These are phyloP conservation scores for Cryptophagus acutangulus DNA, from an alignment of 2,888 invertebrate species.

Conservation along the genomic window DNA sequence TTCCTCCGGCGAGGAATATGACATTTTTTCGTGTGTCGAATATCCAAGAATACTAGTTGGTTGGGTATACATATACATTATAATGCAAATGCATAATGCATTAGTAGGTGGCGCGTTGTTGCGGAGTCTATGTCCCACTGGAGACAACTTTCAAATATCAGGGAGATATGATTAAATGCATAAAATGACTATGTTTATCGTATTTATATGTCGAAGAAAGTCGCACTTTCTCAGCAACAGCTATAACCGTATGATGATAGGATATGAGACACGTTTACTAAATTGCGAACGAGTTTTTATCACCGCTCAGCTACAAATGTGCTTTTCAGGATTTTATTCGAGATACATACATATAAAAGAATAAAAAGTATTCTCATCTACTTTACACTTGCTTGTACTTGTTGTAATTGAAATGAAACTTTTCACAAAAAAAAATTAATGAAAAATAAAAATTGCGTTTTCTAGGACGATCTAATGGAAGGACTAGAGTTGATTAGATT, in stretches of 20 bases:
- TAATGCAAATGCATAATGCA: conserved; percentile 30
- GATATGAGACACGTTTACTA: too few relatives aligned
- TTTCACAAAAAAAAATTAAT: too few relatives aligned
- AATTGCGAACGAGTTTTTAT: too few relatives aligned
- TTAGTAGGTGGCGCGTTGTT: conserved; percentile 21
- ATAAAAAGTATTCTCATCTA: too few relatives aligned
- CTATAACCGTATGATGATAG: conserved; percentile 1
- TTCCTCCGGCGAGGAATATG: conserved; percentile 29
- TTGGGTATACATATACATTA: conserved; percentile 22
- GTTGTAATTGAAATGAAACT: too few relatives aligned
- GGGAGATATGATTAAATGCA: not conserved
- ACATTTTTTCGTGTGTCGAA: conserved; percentile 31
- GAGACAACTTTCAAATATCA: not conserved
- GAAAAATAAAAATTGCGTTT: too few relatives aligned
- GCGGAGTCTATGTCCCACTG: not conserved
- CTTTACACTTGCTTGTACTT: too few relatives aligned
- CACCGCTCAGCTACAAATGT: too few relatives aligned
- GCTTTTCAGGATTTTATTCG: too few relatives aligned
- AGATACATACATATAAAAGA: too few relatives aligned
- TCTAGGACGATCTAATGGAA: too few relatives aligned
- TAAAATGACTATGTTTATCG: conserved; percentile 1
- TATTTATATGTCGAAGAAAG: not conserved
- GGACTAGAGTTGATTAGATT: too few relatives aligned
- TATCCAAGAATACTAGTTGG: conserved; percentile 21
- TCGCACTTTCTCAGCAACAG: conserved; percentile 2